Evolutionary conservation across 2,888 invertebrate genomes (phyloP), one percentile per base, ranked within the genome.

Genomic region (Orchesellides sinensis): DNA sequence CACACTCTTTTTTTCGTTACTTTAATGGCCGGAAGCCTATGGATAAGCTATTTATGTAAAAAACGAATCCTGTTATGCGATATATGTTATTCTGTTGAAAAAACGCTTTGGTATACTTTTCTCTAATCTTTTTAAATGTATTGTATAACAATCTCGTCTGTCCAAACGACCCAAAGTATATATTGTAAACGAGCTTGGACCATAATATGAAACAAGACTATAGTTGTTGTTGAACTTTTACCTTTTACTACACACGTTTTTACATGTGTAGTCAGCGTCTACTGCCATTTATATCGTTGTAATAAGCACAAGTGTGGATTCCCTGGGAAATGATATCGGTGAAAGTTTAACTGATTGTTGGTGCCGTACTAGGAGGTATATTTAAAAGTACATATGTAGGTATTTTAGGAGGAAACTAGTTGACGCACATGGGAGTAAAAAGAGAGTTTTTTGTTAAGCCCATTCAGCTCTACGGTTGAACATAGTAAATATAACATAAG

Each of bases 301-400:
- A 40, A 40, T 40, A 40, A 2, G 40, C 40, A 47, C 25, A 45
- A 45, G 23, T 32, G 45, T 65, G 47, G 65, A 25, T 40, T 40
- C 21, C 5, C 1, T 35, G 35, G 56, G 1, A 12, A 19, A 40
- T 19, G 21, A 10, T 63, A 35, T 63, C 21, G 63, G 35, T 14
- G 49, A 68, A 68, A 68, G 47, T 68, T 68, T 25, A 49, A 47
- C 66, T 68, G 66, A 68, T 68, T 68, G 47, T n/a, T n/a, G n/a
- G n/a, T n/a, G n/a, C n/a, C n/a, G n/a, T n/a, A n/a, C n/a, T n/a
- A n/a, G n/a, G n/a, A n/a, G n/a, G n/a, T n/a, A n/a, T n/a, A n/a
- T n/a, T n/a, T n/a, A n/a, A n/a, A n/a, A n/a, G n/a, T n/a, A n/a
- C n/a, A n/a, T n/a, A n/a, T 68, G 19, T 17, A 29, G 49, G 32